Evolutionary conservation across 2,797 vertebrate genomes (phyloP).

Genomic region (Phrynocephalus forsythii): DNA sequence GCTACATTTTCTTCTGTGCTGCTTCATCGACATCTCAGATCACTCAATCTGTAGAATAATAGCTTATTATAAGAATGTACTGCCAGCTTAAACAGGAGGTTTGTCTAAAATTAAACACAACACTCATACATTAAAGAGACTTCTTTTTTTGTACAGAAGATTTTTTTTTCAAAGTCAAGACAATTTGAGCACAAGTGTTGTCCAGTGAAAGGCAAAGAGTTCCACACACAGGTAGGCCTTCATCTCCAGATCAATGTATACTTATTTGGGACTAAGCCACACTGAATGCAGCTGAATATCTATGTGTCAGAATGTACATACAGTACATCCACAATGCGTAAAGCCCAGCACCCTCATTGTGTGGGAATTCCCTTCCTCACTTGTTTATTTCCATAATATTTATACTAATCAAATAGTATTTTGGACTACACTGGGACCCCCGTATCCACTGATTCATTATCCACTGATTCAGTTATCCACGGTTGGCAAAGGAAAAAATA

Average conservation of each 20-base stretch:
- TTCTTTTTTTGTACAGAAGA: not conserved
- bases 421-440: too few species aligned
- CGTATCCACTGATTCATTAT: too few species aligned
- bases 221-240: not conserved
- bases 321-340: not conserved
- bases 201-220: not conserved
- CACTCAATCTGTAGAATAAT: conserved; percentile 36
- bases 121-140: not conserved
- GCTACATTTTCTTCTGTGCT: conserved; percentile 11
- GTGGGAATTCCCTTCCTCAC: not conserved
- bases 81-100: not conserved
- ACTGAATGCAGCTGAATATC: not conserved
- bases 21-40: conserved; percentile 37
- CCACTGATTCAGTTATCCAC: too few species aligned
- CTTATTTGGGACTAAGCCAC: not conserved
- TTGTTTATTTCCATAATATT: not conserved
- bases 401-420: not conserved
- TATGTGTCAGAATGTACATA: not conserved
- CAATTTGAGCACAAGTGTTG: not conserved
- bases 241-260: not conserved
- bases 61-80: conserved; percentile 36
- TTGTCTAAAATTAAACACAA: not conserved
- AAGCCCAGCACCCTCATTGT: not conserved
- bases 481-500: too few species aligned
- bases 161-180: not conserved